A percentile compares a stretch with the other conserved stretches of the same genome.
phyloP scores from a whole-genome alignment of 1,140 invertebrate genomes.

The Macrosteles quadrilineatus region DNA sequence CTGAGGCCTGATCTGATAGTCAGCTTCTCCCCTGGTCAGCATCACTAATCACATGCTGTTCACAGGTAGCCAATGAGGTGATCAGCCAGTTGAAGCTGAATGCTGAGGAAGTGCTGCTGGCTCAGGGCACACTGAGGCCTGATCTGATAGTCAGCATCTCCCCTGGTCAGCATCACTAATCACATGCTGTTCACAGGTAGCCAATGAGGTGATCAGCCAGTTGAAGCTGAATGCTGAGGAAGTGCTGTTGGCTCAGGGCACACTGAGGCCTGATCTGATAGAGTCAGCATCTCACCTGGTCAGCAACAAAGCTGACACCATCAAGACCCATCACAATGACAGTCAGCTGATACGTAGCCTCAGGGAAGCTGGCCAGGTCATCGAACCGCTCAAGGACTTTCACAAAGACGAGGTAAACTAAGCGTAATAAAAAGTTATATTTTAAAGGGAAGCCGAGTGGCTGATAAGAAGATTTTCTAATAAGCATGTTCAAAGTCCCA shows the following conservation, averaged over 20 bases:
- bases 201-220: constrained; percentile 79
- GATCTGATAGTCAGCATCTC: constrained; percentile 98
- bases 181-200: no score
- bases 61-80: constrained; percentile 77
- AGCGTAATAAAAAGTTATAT: constrained; percentile 1
- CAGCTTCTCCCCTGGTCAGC: constrained; percentile 85
- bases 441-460: no score
- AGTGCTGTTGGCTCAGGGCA: constrained; percentile 86
- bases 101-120: constrained; percentile 82
- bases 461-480: no score
- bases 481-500: no score
- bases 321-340: constrained; percentile 99
- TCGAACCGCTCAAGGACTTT: constrained; percentile 98
- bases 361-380: constrained; percentile 81
- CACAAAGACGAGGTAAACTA: constrained; percentile 96
- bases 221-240: constrained; percentile 83
- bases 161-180: constrained; percentile 76
- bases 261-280: constrained; percentile 95
- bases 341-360: constrained; percentile 92
- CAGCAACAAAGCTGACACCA: constrained; percentile 86
- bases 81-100: constrained; percentile 79
- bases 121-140: constrained; percentile 91
- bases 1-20: constrained; percentile 98
- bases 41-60: no score
- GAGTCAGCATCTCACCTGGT: constrained; percentile 91